phyloP scores from a whole-genome alignment of 92 coral and sea anemone species.

The Zoanthus gigantus region DNA sequence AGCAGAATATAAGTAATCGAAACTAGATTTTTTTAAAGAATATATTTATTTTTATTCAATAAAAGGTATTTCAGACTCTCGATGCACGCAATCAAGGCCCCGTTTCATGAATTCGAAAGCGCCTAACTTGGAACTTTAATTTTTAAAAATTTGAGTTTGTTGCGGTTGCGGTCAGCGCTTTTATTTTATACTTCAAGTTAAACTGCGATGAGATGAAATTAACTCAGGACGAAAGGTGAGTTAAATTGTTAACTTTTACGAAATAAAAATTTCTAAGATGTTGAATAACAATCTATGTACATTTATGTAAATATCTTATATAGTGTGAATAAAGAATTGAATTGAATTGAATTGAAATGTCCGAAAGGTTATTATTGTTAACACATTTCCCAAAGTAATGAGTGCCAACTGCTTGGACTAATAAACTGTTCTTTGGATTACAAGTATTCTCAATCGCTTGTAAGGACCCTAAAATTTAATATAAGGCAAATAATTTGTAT shows the following conservation, averaged over 20 bases:
- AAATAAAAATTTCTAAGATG: conserved; percentile 22
- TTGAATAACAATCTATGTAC: conserved; percentile 20
- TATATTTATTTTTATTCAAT: conserved; percentile 17
- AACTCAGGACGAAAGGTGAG: conserved; percentile 26
- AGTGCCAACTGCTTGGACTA: conserved; percentile 1
- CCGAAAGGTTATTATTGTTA: not conserved
- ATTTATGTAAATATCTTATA: not conserved
- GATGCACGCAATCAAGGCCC: not conserved
- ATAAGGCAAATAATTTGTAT: too few species aligned
- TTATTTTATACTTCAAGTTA: conserved; percentile 24
- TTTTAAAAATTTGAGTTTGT: not conserved
- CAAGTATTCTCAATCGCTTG: conserved; percentile 16
- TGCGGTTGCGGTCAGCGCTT: conserved; percentile 30
- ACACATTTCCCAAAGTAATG: too few species aligned
- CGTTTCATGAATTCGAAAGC: conserved; percentile 12
- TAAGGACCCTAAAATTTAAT: conserved; percentile 1
- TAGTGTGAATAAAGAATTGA: not conserved
- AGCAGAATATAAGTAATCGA: conserved; percentile 16
- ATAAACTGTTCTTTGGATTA: conserved; percentile 20
- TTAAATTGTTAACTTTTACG: conserved; percentile 5
- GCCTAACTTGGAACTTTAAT: conserved; percentile 9
- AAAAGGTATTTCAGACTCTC: conserved; percentile 2
- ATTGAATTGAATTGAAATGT: conserved; percentile 15
- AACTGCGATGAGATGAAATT: conserved; percentile 13
- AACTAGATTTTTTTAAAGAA: conserved; percentile 25